phyloP scores from a whole-genome alignment of 1,140 invertebrate genomes.

The Phortica variegata region DNA sequence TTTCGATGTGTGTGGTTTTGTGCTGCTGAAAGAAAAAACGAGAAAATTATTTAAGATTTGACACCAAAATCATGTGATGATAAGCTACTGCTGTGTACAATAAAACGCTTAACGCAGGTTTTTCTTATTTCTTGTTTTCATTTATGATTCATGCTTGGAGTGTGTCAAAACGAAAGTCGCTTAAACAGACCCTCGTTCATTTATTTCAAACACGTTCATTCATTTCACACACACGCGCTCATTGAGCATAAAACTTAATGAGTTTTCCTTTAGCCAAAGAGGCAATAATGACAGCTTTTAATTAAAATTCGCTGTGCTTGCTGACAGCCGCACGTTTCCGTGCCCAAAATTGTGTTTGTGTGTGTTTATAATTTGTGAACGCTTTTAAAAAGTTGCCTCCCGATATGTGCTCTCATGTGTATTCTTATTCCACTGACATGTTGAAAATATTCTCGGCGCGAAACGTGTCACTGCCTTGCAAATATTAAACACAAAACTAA shows the following conservation, averaged over 20 bases:
- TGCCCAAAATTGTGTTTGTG: conserved; percentile 5
- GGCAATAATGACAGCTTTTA: conserved; percentile 44
- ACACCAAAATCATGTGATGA: not conserved
- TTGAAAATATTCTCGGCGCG: conserved; percentile 19
- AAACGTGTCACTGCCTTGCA: too few relatives aligned
- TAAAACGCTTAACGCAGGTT: too few relatives aligned
- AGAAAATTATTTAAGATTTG: conserved; percentile 1
- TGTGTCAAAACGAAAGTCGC: conserved; percentile 9
- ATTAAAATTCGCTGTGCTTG: conserved; percentile 35
- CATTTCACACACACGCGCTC: conserved; percentile 3
- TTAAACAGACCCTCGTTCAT: not conserved
- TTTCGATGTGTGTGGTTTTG: conserved; percentile 17
- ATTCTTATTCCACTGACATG: conserved; percentile 15
- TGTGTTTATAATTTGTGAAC: not conserved
- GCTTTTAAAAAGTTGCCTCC: conserved; percentile 9
- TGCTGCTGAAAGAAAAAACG: conserved; percentile 10
- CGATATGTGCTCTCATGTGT: conserved; percentile 2
- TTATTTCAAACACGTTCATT: conserved; percentile 3
- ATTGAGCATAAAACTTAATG: conserved; percentile 7
- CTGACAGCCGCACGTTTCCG: conserved; percentile 3
- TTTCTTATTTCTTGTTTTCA: too few relatives aligned
- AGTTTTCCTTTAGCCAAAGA: conserved; percentile 8
- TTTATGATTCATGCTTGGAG: conserved; percentile 21
- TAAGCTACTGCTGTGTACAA: conserved; percentile 13
- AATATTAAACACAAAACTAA: too few relatives aligned